phyloP scores from a whole-genome alignment of 2,797 vertebrate genomes.

The Enteromius radiatus region DNA sequence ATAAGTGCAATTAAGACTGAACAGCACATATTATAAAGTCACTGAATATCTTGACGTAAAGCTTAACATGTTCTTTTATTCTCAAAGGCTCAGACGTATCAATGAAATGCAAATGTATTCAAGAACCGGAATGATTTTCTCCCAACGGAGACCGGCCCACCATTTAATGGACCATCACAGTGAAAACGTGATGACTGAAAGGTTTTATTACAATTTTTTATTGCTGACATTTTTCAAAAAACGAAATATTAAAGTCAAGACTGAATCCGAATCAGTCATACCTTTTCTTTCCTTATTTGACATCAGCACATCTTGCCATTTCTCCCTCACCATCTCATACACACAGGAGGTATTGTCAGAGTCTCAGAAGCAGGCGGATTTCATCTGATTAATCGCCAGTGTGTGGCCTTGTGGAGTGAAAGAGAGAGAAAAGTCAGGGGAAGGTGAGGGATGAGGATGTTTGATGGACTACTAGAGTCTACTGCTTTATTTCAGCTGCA shows the following conservation, averaged over 20 bases:
- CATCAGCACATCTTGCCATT: not conserved
- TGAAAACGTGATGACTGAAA: constrained; percentile 53
- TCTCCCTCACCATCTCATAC: not conserved
- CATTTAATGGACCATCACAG: constrained; percentile 53
- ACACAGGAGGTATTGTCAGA: constrained; percentile 5
- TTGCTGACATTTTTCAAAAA: constrained; percentile 25
- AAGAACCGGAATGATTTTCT: constrained; percentile 54
- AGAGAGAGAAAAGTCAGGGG: constrained; percentile 27
- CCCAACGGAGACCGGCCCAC: constrained; percentile 35
- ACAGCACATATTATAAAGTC: not conserved
- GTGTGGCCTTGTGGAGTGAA: constrained; percentile 34
- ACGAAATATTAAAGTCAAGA: constrained; percentile 1
- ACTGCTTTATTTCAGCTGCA: constrained; percentile 3
- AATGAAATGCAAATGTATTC: constrained; percentile 66
- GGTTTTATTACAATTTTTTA: constrained; percentile 53
- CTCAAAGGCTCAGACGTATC: constrained; percentile 24
- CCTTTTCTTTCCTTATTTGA: constrained; percentile 8
- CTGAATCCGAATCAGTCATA: constrained; percentile 7
- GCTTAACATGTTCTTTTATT: constrained; percentile 47
- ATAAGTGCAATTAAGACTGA: not conserved
- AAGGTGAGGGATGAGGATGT: constrained; percentile 35
- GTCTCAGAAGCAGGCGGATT: constrained; percentile 15
- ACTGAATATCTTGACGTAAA: constrained; percentile 42
- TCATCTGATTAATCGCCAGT: constrained; percentile 42
- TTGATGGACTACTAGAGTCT: constrained; percentile 30